These are phyloP conservation scores for Lutjanus erythropterus DNA, from an alignment of 2,113 vertebrate species.

Conservation along the genomic window DNA sequence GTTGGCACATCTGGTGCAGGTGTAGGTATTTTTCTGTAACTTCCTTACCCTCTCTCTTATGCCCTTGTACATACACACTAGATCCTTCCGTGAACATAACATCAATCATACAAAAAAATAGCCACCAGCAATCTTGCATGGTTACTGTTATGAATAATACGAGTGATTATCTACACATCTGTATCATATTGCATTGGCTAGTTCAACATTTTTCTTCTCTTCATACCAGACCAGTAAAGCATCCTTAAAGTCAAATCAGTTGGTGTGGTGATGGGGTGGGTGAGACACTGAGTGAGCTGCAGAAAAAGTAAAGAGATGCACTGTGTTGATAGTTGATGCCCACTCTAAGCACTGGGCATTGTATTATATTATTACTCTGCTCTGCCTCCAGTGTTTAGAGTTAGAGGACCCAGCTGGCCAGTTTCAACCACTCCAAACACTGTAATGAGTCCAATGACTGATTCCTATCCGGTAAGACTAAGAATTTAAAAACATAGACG, in stretches of 20 bases:
- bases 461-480: background rate
- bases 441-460: background rate
- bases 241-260: background rate
- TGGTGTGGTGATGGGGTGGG: background rate
- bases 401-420: background rate
- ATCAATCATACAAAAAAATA: too few relatives aligned
- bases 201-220: background rate
- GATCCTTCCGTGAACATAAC: too few relatives aligned
- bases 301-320: background rate
- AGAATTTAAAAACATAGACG: background rate
- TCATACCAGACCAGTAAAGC: background rate
- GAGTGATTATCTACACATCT: too few relatives aligned
- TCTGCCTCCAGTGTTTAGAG: background rate
- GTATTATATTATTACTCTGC: background rate
- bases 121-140: background rate
- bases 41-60: background rate
- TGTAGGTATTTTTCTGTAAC: background rate
- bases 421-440: background rate
- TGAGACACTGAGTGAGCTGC: background rate
- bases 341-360: background rate
- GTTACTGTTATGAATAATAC: too few relatives aligned
- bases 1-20: too few relatives aligned
- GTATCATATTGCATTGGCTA: background rate
- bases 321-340: background rate
- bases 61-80: too few relatives aligned